Evolutionary conservation across 2,113 vertebrate species (phyloP).

Genomic region (Spermophilus dauricus): DNA sequence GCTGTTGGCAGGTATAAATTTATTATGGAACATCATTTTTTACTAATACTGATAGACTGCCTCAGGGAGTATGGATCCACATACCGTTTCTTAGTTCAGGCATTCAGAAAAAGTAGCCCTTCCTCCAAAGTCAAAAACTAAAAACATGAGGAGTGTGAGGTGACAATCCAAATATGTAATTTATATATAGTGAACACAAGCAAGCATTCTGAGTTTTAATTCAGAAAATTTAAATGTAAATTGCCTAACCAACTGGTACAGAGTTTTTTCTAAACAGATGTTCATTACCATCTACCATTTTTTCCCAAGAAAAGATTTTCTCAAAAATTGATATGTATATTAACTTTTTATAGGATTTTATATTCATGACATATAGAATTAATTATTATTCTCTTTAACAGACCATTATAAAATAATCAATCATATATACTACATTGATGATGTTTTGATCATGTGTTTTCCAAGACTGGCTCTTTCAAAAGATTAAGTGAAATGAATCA

Average conservation of each 20-base stretch:
- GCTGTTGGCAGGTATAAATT: not conserved
- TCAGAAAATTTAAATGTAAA: not conserved
- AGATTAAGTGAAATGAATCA: not conserved
- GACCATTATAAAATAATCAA: not conserved
- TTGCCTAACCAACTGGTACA: not conserved
- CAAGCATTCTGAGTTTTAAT: not conserved
- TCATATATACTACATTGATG: not conserved
- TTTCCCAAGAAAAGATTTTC: not conserved
- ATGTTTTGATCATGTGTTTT: not conserved
- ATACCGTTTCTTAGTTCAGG: not conserved
- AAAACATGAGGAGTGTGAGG: not conserved
- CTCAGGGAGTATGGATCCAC: not conserved
- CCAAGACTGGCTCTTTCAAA: not conserved
- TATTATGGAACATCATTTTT: not conserved
- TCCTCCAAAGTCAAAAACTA: not conserved
- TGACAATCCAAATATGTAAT: not conserved
- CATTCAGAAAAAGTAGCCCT: not conserved
- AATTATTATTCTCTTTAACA: not conserved
- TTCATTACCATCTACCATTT: not conserved
- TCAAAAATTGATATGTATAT: not conserved
- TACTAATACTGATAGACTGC: not conserved
- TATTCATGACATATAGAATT: not conserved
- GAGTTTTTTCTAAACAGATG: not conserved
- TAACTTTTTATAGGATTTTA: not conserved
- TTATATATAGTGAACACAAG: not conserved